Evolutionary conservation across 2,888 invertebrate genomes (phyloP), one percentile per base, ranked within the genome.

Genomic region (Xanthia togata): DNA sequence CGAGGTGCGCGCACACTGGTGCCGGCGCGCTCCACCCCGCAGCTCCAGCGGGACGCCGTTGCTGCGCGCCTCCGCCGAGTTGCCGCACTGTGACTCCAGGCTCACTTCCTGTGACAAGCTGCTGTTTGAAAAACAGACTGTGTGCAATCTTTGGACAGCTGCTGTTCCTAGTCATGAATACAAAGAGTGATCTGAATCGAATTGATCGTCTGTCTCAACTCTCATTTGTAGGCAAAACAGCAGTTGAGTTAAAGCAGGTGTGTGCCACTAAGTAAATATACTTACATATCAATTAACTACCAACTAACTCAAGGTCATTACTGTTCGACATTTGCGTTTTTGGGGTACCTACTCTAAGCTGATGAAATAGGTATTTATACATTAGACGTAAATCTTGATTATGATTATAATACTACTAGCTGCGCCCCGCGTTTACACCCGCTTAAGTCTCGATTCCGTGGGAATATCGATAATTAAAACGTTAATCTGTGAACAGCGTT

Each of bases 1-100:
- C 83, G 81, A 73, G 85, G 75, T 76, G 82, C 73, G 81, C 74
- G 77, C 75, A 78, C 78, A 85, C 81, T 84, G 80, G 60, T 73
- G 86, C 78, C 17, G 47, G 47, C 47, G n/a, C 60, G 14, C 79
- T 35, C 53, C 26, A 8, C 23, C 62, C 68, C 69, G 71, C 83
- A 78, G 84, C 41, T 81, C 55, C 86, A 81, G 82, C 64, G 14
- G 65, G 11, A 26, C 60, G 5, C 35, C 35, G 55, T 20, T 53
- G 9, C 57, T n/a, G 55, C 65, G 53, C 55, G 60, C 41, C 38
- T 26, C 9, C 68, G 53, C 69, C 31, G 82, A 76, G 81, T 68
- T 17, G 81, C 50, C 5, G 31, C 17, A 50, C 74, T 79, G 73
- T 65, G 81, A 53, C 60, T 59, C 6, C 12, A 44, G 59, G 26